A percentile compares a stretch with the other conserved stretches of the same genome.
phyloP scores from a whole-genome alignment of 2,113 vertebrate genomes.

The Gasterosteus aculeatus region DNA sequence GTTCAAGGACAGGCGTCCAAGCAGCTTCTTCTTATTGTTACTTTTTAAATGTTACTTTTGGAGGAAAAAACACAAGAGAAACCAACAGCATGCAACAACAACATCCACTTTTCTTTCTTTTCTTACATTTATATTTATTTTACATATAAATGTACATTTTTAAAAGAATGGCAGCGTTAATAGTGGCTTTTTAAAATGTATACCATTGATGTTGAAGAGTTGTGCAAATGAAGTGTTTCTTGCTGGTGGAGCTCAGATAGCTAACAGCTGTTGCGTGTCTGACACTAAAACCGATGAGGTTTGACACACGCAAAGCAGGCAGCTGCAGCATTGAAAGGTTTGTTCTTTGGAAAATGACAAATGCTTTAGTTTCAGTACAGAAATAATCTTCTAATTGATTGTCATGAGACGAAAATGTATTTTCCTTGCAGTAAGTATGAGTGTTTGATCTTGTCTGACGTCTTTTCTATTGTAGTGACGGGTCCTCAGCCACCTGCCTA shows the following conservation, averaged over 20 bases:
- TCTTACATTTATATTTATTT: no score
- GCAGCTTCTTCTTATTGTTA: background rate
- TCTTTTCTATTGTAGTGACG: background rate
- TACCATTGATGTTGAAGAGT: no score
- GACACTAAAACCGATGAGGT: slow-evolving; percentile 35
- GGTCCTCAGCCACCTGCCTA: slow-evolving; percentile 17
- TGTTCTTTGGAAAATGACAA: background rate
- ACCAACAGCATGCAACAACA: background rate
- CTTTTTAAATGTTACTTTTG: background rate
- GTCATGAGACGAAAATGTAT: background rate
- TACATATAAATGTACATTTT: no score
- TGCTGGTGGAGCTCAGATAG: background rate
- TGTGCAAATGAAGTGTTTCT: no score
- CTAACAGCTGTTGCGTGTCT: slow-evolving; percentile 39
- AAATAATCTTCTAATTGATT: background rate
- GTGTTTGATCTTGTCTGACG: slow-evolving; percentile 19
- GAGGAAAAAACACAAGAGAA: background rate
- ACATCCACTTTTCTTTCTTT: background rate
- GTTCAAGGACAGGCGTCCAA: background rate
- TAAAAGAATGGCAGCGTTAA: no score
- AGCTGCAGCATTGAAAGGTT: background rate
- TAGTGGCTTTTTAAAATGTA: no score
- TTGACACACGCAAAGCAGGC: slow-evolving; percentile 53
- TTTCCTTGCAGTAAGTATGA: background rate
- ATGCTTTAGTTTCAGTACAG: background rate